Base-by-base conservation (phyloP, 2,113 vertebrate genomes). In the Gavia stellata region DNA sequence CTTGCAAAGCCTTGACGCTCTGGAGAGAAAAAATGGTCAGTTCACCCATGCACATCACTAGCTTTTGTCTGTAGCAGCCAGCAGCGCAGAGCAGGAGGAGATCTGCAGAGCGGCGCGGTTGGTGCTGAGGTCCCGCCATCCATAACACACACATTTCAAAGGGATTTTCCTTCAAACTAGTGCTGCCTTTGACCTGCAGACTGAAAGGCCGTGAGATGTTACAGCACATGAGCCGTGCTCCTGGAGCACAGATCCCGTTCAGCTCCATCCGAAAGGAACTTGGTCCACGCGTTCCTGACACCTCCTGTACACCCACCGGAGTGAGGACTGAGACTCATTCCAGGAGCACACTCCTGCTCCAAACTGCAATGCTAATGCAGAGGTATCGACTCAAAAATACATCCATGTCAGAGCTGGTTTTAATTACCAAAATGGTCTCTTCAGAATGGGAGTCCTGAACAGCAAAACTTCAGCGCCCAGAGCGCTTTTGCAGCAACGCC, bases 251-350 rank as follows among this genome's bases (percentile, higher is more conserved):
- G 36, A 14, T 10, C 50, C 34, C 2, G 1, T 3, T 19, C 38
- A n/a, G 67, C 34, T 38, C 42, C 42, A 8, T 5, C 40, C 3
- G 0, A 40, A 45, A 33, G 26, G 16, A 23, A 26, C 49, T 63
- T 0, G 0, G n/a, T 49, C 56, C 36, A 9, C 1, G 4, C 0
- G 2, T 12, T 36, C 42, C 49, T 1, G 0, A 19, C 0, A 0
- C 45, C 65, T 26, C 52, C 59, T 4, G 24, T 20, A 25, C 31
- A 12, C 20, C 33, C 26, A 26, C 3, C 1, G 1, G 20, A 7
- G 14, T 4, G 5, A 40, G 18, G 12, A 17, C 44, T 0, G 7
- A 71, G 26, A 29, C 19, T 28, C 33, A 28, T 14, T 36, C 65
- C 88, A 55, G 55, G 20, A 77, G 88, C n/a, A 25, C 33, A 4